phyloP scores from a whole-genome alignment of 2,113 vertebrate species.

The Hylia prasina region DNA sequence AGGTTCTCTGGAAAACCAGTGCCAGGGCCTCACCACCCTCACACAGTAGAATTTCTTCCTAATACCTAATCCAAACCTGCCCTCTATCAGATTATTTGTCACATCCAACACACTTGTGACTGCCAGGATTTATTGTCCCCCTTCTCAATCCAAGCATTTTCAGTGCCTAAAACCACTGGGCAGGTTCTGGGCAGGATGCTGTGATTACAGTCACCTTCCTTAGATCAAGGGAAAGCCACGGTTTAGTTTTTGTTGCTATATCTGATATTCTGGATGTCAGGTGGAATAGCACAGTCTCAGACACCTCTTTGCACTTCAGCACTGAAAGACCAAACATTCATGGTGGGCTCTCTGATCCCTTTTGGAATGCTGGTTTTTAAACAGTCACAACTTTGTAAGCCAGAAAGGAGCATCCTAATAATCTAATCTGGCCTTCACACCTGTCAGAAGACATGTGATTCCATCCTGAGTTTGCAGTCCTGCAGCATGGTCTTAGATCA shows the following conservation, averaged over 20 bases:
- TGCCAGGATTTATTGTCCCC: not conserved
- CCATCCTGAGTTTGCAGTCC: not conserved
- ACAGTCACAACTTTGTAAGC: not conserved
- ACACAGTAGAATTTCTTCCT: not conserved
- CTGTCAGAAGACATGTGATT: not conserved
- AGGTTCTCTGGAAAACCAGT: not conserved
- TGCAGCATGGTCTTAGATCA: not conserved
- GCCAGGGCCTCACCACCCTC: not conserved
- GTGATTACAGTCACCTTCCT: not conserved
- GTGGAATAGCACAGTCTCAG: not conserved
- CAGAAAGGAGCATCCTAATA: not conserved
- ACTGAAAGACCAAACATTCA: fast-evolving
- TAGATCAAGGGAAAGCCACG: not conserved
- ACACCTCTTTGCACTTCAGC: not conserved
- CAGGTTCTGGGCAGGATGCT: not conserved
- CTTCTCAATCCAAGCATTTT: not conserved
- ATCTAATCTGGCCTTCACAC: not conserved
- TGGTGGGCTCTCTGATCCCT: fast-evolving
- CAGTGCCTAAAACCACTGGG: not conserved
- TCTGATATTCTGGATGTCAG: not conserved
- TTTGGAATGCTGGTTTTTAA: not conserved
- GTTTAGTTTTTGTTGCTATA: not conserved
- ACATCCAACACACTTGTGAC: not conserved
- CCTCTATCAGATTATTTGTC: not conserved
- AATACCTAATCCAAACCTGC: not conserved